Base-by-base conservation (phyloP, 1,140 invertebrate genomes). In the Leguminivora glycinivorella region DNA sequence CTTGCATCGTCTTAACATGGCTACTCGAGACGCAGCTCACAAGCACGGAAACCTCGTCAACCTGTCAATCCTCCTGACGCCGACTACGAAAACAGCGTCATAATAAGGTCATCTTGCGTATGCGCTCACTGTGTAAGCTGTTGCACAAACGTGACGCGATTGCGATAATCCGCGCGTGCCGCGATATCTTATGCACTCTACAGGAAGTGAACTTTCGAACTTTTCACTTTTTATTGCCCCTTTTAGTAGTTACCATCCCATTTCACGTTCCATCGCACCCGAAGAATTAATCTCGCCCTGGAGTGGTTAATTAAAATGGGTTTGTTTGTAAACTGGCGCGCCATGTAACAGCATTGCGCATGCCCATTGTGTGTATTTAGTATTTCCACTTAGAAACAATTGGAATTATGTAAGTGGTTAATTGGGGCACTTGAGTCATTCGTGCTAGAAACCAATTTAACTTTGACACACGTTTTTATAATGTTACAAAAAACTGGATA, bases 111-210 rank as follows among this genome's bases (percentile, higher is more conserved):
- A 75, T 73, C 56, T 85, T 88, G 83, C 82, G 78, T 81, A 85
- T 81, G 83, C 80, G 14, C 81, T 77, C 81, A 82, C 85, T 87
- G 86, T 86, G 84, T 88, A 87, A 84, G 80, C 79, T 72, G 81
- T 90, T 88, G 85, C 88, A 88, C 86, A 88, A 88, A 88, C 83
- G 70, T 72, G 77, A 73, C 76, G 75, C 82, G 85, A 87, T 85
- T 85, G 75, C 79, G 84, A 87, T 85, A 85, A 90, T 85, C 84
- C 84, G 83, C 80, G 85, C 86, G 83, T 88, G 83, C 81, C 68
- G 77, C 75, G 77, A 84, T 86, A 84, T 88, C 84, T 87, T 88
- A 85, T 82, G 81, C 78, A 77, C 77, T 78, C 73, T 80, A 74
- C 76, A 87, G 83, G 83, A 88, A 84, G 78, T 74, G 75, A 80